Percentiles rank a stretch among this genome's conserved stretches.
Evolutionary conservation across 2,797 vertebrate genomes (phyloP).

Genomic region (Taenioides sp.): DNA sequence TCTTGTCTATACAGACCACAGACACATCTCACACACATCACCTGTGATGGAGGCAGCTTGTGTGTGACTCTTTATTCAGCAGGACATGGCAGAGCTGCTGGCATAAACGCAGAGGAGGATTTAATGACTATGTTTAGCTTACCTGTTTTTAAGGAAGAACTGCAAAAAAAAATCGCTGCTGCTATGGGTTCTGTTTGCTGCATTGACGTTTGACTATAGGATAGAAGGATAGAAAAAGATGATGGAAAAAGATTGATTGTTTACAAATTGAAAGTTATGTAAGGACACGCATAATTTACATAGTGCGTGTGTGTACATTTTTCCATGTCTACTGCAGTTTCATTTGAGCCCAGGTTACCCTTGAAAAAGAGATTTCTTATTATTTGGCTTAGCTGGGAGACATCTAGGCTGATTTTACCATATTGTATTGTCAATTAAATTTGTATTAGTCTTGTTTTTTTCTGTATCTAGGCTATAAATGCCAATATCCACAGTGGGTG

Average conservation of each 20-base stretch:
- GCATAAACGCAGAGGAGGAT: slow-evolving; percentile 45
- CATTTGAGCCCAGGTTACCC: too few species aligned
- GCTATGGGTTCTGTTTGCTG: slow-evolving; percentile 10
- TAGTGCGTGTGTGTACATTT: too few species aligned
- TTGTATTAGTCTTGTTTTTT: too few species aligned
- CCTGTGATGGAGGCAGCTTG: slow-evolving; percentile 25
- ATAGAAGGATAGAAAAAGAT: slow-evolving; percentile 13
- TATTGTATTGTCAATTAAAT: too few species aligned
- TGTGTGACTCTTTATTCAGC: slow-evolving; percentile 50
- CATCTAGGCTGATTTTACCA: too few species aligned
- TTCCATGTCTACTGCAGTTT: too few species aligned
- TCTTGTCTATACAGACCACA: slow-evolving; percentile 17
- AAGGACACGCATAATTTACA: too few species aligned
- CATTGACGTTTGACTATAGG: slow-evolving; percentile 17
- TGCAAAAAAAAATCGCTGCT: neutral
- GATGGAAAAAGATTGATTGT: slow-evolving; percentile 5
- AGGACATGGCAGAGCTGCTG: slow-evolving; percentile 39
- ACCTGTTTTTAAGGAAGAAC: slow-evolving; percentile 23
- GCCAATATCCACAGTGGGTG: too few species aligned
- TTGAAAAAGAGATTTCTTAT: too few species aligned
- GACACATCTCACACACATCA: slow-evolving; percentile 17
- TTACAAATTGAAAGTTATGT: too few species aligned
- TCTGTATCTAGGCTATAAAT: too few species aligned
- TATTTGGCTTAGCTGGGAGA: too few species aligned
- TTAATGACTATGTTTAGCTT: slow-evolving; percentile 50